A percentile compares a stretch with the other conserved stretches of the same genome.
These are phyloP conservation scores for Epizoanthus fatuus DNA, from an alignment of 92 coral and sea anemone genomes.

Conservation along the genomic window DNA sequence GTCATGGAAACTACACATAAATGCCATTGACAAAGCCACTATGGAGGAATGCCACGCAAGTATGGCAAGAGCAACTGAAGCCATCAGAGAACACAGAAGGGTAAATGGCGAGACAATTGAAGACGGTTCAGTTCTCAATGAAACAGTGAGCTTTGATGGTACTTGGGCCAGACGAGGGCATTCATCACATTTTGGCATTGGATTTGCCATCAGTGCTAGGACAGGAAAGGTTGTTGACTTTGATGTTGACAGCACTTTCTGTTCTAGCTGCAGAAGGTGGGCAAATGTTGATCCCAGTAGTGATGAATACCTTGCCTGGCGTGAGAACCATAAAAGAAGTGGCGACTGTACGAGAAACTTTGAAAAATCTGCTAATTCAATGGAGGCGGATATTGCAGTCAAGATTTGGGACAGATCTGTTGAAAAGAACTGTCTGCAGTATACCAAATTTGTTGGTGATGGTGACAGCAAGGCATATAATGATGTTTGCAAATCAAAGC, in stretches of 20 bases:
- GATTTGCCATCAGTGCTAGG: slow-evolving; percentile 18
- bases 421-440: background rate
- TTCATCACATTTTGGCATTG: slow-evolving; percentile 20
- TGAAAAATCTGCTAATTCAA: background rate
- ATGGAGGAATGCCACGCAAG: too few species aligned
- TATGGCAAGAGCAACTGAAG: too few species aligned
- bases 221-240: slow-evolving; percentile 22
- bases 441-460: slow-evolving; percentile 8
- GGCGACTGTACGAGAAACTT: slow-evolving; percentile 14
- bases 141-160: slow-evolving; percentile 13
- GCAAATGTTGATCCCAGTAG: background rate
- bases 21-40: too few species aligned
- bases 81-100: too few species aligned
- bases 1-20: too few species aligned
- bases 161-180: slow-evolving; percentile 35
- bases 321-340: slow-evolving; percentile 4
- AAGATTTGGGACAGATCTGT: slow-evolving; percentile 7
- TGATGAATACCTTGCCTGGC: slow-evolving; percentile 26
- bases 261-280: slow-evolving; percentile 4
- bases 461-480: slow-evolving; percentile 8
- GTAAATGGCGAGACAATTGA: too few species aligned
- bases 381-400: slow-evolving; percentile 21
- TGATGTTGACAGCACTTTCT: slow-evolving; percentile 27
- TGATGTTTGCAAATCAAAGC: background rate
- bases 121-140: too few species aligned